These are phyloP conservation scores for Bombus terrestris DNA, from an alignment of 1,140 invertebrate genomes.

Conservation along the genomic window DNA sequence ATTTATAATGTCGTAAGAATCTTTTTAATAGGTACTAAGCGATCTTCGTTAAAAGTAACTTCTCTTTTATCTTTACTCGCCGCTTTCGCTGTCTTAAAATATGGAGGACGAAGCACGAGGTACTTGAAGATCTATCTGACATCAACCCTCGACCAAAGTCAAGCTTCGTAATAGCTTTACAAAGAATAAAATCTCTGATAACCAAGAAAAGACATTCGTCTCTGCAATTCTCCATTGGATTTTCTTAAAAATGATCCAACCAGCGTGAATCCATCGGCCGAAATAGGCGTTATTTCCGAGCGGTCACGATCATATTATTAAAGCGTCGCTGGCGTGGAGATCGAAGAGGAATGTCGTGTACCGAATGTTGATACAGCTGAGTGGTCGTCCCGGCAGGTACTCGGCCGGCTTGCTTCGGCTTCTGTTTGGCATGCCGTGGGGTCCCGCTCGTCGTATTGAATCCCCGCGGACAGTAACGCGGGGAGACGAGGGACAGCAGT, in stretches of 20 bases:
- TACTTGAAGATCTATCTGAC: not conserved
- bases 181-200: too few relatives aligned
- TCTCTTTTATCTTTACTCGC: not conserved
- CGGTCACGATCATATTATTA: slow-evolving; percentile 66
- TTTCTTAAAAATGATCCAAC: not conserved
- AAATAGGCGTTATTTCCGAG: slow-evolving; percentile 48
- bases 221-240: too few relatives aligned
- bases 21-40: not conserved
- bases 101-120: too few relatives aligned
- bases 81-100: not conserved
- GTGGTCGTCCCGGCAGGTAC: slow-evolving; percentile 80
- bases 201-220: not conserved
- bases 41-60: not conserved
- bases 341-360: slow-evolving; percentile 83
- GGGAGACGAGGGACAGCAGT: slow-evolving; percentile 36
- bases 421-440: slow-evolving; percentile 81
- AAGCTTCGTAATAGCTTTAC: too few relatives aligned
- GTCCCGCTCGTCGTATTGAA: slow-evolving; percentile 18
- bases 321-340: slow-evolving; percentile 67
- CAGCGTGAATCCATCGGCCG: not conserved
- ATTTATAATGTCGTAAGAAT: not conserved
- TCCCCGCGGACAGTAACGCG: slow-evolving; percentile 14
- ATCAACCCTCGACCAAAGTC: not conserved
- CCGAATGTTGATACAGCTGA: slow-evolving; percentile 83
- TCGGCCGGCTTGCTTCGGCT: slow-evolving; percentile 71